Percentiles rank a stretch among this genome's conserved stretches.
Conservation (phyloP, 2,888 invertebrate species). For the Amiota communis region DNA sequence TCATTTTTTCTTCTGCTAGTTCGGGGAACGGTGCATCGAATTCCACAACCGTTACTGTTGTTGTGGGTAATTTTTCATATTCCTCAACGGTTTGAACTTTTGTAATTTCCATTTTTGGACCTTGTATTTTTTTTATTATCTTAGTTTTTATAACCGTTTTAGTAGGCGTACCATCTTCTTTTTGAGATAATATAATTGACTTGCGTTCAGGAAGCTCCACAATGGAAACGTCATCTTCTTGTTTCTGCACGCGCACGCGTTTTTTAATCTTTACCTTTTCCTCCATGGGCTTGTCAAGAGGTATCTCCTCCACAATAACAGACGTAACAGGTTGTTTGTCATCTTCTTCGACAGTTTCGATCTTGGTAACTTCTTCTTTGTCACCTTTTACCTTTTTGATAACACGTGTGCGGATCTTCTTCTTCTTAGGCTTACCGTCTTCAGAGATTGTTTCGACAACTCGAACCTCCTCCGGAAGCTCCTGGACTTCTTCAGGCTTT, state of each 20-base stretch:
- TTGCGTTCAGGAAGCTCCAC: slow-evolving; percentile 70
- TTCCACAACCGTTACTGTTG: slow-evolving; percentile 65
- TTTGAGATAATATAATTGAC: slow-evolving; percentile 70
- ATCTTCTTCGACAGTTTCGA: slow-evolving; percentile 53
- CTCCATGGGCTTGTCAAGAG: slow-evolving; percentile 38
- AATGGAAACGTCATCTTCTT: slow-evolving; percentile 62
- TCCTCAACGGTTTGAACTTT: slow-evolving; percentile 72
- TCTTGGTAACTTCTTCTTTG: slow-evolving; percentile 53
- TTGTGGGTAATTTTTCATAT: slow-evolving; percentile 72
- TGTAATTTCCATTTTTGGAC: slow-evolving; percentile 71
- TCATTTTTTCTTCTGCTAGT: slow-evolving; percentile 55
- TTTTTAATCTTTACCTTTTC: slow-evolving; percentile 55
- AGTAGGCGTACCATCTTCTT: slow-evolving; percentile 69
- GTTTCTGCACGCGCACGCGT: slow-evolving; percentile 58
- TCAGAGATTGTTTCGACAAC: slow-evolving; percentile 47
- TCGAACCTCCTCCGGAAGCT: slow-evolving; percentile 45
- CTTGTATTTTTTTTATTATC: slow-evolving; percentile 74
- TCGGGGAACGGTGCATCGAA: slow-evolving; percentile 65
- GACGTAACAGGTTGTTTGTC: slow-evolving; percentile 49
- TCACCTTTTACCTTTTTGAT: slow-evolving; percentile 53
- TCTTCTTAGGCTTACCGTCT: slow-evolving; percentile 51
- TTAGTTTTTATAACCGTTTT: slow-evolving; percentile 73
- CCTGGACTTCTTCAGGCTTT: slow-evolving; percentile 36
- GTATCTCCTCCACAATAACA: slow-evolving; percentile 46
- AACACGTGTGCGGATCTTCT: slow-evolving; percentile 51